phyloP scores from a whole-genome alignment of 37 sponge, comb jelly and placozoan species.

The Bolinopsis microptera region DNA sequence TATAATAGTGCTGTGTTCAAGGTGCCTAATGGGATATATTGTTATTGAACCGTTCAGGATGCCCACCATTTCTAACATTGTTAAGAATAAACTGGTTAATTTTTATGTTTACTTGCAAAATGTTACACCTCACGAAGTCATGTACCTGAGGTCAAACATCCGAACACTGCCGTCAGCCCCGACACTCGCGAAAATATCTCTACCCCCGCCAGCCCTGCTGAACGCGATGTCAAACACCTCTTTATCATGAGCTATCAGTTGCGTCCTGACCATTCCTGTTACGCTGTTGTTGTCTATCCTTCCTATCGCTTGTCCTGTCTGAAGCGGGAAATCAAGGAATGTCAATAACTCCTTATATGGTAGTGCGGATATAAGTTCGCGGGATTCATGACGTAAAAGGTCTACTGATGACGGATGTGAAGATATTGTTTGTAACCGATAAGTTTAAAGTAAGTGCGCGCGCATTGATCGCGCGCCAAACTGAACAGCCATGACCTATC shows the following conservation, averaged over 20 bases:
- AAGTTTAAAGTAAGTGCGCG: not conserved
- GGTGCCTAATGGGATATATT: no score
- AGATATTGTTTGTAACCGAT: not conserved
- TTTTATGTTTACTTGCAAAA: no score
- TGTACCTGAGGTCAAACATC: slow-evolving; percentile 95
- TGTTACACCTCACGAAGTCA: no score
- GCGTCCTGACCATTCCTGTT: slow-evolving; percentile 84
- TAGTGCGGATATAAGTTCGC: not conserved
- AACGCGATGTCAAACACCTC: slow-evolving; percentile 92
- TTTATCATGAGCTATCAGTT: slow-evolving; percentile 92
- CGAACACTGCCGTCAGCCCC: slow-evolving; percentile 97
- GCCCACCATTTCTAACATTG: no score
- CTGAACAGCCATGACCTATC: not conserved
- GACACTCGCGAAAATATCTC: slow-evolving; percentile 90
- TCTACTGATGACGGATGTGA: no score
- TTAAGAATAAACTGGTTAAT: no score
- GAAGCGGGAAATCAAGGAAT: not conserved
- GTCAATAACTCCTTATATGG: not conserved
- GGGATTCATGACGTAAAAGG: not conserved
- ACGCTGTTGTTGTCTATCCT: slow-evolving; percentile 68
- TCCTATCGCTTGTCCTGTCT: slow-evolving; percentile 83
- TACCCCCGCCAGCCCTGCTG: slow-evolving; percentile 80
- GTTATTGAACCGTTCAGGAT: not conserved
- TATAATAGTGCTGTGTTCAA: slow-evolving; percentile 94
- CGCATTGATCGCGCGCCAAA: not conserved